phyloP scores from a whole-genome alignment of 2,888 invertebrate species.

The Torymus texanus region DNA sequence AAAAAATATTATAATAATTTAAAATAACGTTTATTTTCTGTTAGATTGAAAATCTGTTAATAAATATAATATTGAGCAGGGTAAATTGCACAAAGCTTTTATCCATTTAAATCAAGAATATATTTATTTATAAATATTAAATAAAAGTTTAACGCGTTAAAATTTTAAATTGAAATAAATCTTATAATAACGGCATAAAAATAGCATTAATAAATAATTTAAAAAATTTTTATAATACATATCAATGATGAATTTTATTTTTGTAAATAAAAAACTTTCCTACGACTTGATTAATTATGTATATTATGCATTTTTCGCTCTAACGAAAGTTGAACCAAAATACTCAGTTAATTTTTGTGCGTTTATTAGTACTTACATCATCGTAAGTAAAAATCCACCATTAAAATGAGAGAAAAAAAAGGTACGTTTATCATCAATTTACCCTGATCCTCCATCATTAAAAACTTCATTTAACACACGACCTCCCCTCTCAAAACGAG shows the following conservation, averaged over 20 bases:
- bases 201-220: too few relatives aligned
- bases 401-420: not conserved
- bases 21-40: too few relatives aligned
- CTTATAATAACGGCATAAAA: too few relatives aligned
- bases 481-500: not conserved
- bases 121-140: not conserved
- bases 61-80: slow-evolving; percentile 20
- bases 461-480: slow-evolving; percentile 18
- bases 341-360: slow-evolving; percentile 21
- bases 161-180: too few relatives aligned
- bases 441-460: slow-evolving; percentile 42
- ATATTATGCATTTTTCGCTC: too few relatives aligned
- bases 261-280: too few relatives aligned
- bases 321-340: too few relatives aligned
- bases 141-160: too few relatives aligned
- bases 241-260: too few relatives aligned
- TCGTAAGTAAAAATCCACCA: not conserved
- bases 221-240: too few relatives aligned
- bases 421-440: slow-evolving; percentile 23
- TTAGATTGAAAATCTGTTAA: too few relatives aligned
- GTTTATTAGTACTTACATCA: not conserved
- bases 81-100: slow-evolving; percentile 24
- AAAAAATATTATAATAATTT: not conserved
- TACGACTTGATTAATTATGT: too few relatives aligned
- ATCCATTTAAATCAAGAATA: not conserved